Evolutionary conservation across 2,113 vertebrate genomes (phyloP), one percentile per base, ranked within the genome.

Genomic region (Ctenodactylus gundi): DNA sequence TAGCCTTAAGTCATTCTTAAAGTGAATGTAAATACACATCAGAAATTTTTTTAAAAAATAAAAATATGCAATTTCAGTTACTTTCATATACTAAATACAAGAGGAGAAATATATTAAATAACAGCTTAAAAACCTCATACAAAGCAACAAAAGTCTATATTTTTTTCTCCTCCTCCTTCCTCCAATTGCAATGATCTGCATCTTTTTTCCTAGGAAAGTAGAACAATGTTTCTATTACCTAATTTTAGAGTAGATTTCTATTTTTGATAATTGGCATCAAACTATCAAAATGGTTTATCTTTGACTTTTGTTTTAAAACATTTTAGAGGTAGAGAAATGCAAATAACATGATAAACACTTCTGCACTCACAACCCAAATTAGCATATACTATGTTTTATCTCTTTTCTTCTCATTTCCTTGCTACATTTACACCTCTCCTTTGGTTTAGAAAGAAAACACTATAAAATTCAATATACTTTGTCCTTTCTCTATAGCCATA

Each of bases 1-100:
- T 34, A 99, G 98, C 81, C 98, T 97, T 96, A 99, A 98, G 95
- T 99, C 99, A 77, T 97, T 98, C 99, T 99, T 95, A 51, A 86
- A 96, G 94, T 64, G 55, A 95, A 98, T 83, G 65, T 7, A 91
- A 0, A 93, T 0, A 86, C 70, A 85, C 31, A 77, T 96, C 75
- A 94, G 34, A 87, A 77, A 9, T 57, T 3, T 85, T n/a, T 88
- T 96, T 12, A 95, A 94, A 95, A 14, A 58, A 91, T 14, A 60
- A 88, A 83, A 53, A 36, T 60, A 82, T 12, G 15, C 23, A 77
- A 49, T 23, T 91, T 67, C 27, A 39, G 6, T 83, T 88, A 67
- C 78, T 80, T 88, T 8, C 29, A 96, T 75, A 68, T 21, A 27
- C 0, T 2, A 39, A 88, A 31, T 34, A 75, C 3, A 93, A 76